Base-by-base conservation (phyloP, 2,888 invertebrate species). In the Drosophila buzzatii region DNA sequence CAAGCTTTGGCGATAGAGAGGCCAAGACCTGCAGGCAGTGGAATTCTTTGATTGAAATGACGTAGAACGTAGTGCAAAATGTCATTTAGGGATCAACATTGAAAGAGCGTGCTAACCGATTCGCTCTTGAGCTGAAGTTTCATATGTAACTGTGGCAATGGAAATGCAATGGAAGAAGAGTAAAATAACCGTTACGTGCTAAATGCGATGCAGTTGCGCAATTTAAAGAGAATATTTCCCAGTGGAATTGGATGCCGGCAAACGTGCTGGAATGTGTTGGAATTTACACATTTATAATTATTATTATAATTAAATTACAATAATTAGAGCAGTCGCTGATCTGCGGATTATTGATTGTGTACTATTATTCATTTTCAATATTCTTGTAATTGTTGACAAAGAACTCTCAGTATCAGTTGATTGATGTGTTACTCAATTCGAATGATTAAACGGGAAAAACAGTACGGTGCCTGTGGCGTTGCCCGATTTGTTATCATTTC, bases 401-500 rank as follows among this genome's bases (percentile, higher is more conserved):
- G 37, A 45, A 45, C 27, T 47, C 9, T 5, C 10, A 18, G 37
- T 14, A 47, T 58, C 39, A 59, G 39, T 18, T 49, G 16, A 23
- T 58, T 39, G 16, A 23, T 45, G n/a, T 35, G 12, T 10, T 44
- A 35, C 55, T 41, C 27, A 41, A 55, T 47, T 27, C 6, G 14
- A 14, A 14, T 31, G 27, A 49, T 47, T 31, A 18, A 37, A 37
- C 6, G 14, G 37, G 18, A 18, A 16, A 16, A 39, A 31, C 23
- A 58, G 9, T 9, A 6, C 27, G 3, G 4, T 44, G 31, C 33
- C 42, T 10, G 8, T 33, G 20, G 10, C 16, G 10, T 42, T 42
- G 31, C 18, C 27, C 3, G 23, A 12, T 14, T 39, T 39, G 39
- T 66, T 66, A 66, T 66, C 66, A 55, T 55, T 55, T 33, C n/a